Conservation (phyloP, 53 echinoderm and acorn worm genomes). For the Pentamera pediparva region DNA sequence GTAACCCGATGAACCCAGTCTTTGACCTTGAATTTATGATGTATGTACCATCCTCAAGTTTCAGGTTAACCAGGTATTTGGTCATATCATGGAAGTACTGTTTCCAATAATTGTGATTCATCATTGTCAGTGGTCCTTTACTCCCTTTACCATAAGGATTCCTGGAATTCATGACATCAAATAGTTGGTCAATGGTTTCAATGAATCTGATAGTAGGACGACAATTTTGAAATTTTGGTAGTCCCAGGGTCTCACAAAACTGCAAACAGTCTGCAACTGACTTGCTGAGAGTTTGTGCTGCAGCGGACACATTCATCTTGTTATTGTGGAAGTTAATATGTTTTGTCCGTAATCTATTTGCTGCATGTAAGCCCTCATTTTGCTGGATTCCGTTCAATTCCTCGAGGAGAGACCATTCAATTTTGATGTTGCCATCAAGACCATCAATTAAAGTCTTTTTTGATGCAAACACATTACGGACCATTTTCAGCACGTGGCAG, state of each 20-base stretch:
- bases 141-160: not conserved
- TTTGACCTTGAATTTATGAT: not conserved
- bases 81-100: not conserved
- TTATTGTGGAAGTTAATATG: not conserved
- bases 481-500: slow-evolving; percentile 20
- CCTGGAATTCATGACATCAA: not conserved
- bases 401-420: not conserved
- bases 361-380: not conserved
- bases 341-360: slow-evolving; percentile 5
- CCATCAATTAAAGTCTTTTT: not conserved
- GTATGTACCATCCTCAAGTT: not conserved
- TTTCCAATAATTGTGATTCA: not conserved
- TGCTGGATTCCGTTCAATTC: not conserved
- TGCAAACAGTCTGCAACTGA: slow-evolving; percentile 12
- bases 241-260: not conserved
- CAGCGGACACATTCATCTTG: slow-evolving; percentile 26
- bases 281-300: slow-evolving; percentile 14
- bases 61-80: not conserved
- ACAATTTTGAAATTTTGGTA: not conserved
- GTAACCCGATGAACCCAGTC: not conserved
- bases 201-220: slow-evolving; percentile 2
- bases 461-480: slow-evolving; percentile 5
- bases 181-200: slow-evolving; percentile 4
- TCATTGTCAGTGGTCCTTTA: not conserved
- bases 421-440: not conserved